Evolutionary conservation across 92 coral and sea anemone species (phyloP).

Genomic region (Isaurus tuberculatus): DNA sequence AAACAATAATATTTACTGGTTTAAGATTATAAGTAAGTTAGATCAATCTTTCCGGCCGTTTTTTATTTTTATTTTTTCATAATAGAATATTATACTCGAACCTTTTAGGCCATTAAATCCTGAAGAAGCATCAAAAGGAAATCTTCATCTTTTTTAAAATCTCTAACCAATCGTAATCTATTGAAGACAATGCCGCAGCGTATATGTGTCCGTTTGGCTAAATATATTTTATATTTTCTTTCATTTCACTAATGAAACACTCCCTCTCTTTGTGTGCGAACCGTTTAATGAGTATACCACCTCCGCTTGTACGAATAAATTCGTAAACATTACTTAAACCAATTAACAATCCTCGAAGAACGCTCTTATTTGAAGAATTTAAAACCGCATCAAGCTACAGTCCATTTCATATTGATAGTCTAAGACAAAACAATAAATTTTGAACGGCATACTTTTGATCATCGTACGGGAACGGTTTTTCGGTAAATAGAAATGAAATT

Average conservation of each 20-base stretch:
- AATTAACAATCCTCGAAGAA: background rate
- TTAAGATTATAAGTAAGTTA: background rate
- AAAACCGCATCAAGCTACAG: constrained; percentile 6
- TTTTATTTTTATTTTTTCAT: background rate
- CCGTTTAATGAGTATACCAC: background rate
- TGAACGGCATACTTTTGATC: background rate
- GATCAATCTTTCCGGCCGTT: background rate
- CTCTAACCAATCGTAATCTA: background rate
- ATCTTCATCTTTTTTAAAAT: background rate
- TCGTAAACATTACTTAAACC: background rate
- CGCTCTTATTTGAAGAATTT: constrained; percentile 5
- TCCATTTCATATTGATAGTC: background rate
- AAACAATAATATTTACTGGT: background rate
- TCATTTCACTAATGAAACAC: background rate
- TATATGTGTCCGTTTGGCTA: background rate
- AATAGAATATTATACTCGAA: background rate
- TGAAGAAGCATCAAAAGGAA: background rate
- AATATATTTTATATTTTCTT: background rate
- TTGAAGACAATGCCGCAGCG: background rate
- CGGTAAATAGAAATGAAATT: background rate
- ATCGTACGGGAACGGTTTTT: background rate
- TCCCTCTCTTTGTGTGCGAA: background rate
- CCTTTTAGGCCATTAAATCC: background rate
- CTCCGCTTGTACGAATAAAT: background rate
- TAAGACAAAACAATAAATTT: background rate